Percentiles rank a stretch among this genome's conserved stretches.
phyloP scores from a whole-genome alignment of 2,888 invertebrate species.

The Drosophila bunnanda region DNA sequence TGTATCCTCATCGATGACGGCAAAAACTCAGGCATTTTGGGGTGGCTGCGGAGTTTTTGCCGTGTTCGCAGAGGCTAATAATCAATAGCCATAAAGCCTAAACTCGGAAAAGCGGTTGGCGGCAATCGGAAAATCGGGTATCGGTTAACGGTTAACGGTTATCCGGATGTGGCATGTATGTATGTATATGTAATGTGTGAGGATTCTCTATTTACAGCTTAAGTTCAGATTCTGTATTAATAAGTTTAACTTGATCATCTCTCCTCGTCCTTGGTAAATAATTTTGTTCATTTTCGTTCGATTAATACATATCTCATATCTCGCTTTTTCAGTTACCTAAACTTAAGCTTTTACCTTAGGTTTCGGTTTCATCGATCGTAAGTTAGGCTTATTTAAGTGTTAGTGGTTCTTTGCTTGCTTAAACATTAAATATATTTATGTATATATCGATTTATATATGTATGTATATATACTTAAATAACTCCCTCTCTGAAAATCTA shows the following conservation, averaged over 20 bases:
- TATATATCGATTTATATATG: conserved; percentile 53
- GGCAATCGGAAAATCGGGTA: conserved; percentile 19
- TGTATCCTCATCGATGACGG: conserved; percentile 22
- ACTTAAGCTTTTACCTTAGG: conserved; percentile 57
- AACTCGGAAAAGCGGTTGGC: conserved; percentile 25
- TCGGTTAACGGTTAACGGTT: conserved; percentile 2
- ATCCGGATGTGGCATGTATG: conserved; percentile 27
- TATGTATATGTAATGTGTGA: conserved; percentile 33
- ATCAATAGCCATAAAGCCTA: conserved; percentile 43
- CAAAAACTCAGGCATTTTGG: conserved; percentile 62
- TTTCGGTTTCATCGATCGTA: conserved; percentile 68
- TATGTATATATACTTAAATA: conserved; percentile 66
- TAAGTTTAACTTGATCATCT: conserved; percentile 63
- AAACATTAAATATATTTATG: conserved; percentile 63
- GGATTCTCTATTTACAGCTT: conserved; percentile 64
- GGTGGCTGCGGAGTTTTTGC: conserved; percentile 50
- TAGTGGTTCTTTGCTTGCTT: conserved; percentile 81
- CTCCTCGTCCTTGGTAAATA: conserved; percentile 57
- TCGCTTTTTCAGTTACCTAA: conserved; percentile 60
- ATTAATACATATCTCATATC: conserved; percentile 63
- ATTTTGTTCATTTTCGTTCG: conserved; percentile 50
- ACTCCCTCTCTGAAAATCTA: conserved; percentile 64
- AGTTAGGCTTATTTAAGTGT: conserved; percentile 76
- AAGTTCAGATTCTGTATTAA: conserved; percentile 45
- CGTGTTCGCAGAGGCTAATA: conserved; percentile 40